Conservation (phyloP, 2,797 vertebrate species). For the Propithecus perrieri region DNA sequence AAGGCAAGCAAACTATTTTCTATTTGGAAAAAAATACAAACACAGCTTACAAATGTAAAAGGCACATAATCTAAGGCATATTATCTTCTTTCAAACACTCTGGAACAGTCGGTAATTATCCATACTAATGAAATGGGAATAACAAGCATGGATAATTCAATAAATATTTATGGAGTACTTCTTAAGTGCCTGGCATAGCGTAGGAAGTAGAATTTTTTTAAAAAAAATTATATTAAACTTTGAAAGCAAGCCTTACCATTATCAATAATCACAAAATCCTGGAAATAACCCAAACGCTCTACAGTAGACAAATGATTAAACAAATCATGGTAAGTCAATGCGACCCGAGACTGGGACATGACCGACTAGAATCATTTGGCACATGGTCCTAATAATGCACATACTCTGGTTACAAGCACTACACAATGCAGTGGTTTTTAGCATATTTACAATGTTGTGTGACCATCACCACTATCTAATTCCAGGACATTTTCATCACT, state of each 20-base stretch:
- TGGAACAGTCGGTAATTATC: conserved; percentile 52
- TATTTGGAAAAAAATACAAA: background rate
- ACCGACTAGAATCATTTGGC: background rate
- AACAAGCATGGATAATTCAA: background rate
- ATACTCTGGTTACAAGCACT: background rate
- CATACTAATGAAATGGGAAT: background rate
- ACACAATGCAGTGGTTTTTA: background rate
- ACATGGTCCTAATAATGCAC: background rate
- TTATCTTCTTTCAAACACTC: conserved; percentile 17
- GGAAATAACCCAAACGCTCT: background rate
- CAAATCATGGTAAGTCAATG: background rate
- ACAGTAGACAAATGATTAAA: background rate
- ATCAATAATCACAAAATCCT: background rate
- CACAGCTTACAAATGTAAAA: conserved; percentile 30
- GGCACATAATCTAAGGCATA: background rate
- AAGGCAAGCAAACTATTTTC: background rate
- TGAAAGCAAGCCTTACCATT: background rate
- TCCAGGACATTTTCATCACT: background rate
- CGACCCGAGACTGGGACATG: background rate
- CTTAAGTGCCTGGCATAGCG: background rate
- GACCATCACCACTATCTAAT: background rate
- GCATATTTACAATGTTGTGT: background rate
- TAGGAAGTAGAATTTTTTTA: conserved; percentile 1
- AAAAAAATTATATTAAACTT: background rate
- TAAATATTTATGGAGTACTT: conserved; percentile 16